Evolutionary conservation across 2,113 vertebrate genomes (phyloP), one percentile per base, ranked within the genome.

Genomic region (Gymnobelideus leadbeateri): DNA sequence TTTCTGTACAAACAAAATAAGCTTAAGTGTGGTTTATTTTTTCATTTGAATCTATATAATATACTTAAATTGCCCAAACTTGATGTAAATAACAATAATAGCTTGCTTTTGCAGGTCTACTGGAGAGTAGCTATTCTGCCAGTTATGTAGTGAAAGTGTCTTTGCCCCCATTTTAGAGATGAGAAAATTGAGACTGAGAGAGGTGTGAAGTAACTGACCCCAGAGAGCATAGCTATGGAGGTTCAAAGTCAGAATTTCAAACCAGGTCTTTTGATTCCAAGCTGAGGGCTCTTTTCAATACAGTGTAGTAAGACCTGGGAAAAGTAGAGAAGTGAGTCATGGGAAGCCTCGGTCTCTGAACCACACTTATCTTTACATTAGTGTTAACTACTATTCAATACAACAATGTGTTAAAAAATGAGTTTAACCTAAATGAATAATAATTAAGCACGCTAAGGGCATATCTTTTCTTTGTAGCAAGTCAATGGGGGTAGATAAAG

Each of bases 1-100:
- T 93, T 11, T 95, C 94, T 89, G 50, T 51, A 49, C 95, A 92
- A 95, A 93, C 93, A 94, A 97, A 96, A 96, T 96, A 92, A 96
- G 92, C 91, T 97, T 90, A 68, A 96, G 93, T 95, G 89, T 92
- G 90, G 49, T 92, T 47, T n/a, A 84, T 90, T 47, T 49, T 52
- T 53, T 57, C 50, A 47, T 89, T 94, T 92, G 16, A 91, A 92
- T 96, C 49, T 50, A 77, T 57, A 21, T 52, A 94, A 50, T 11
- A 90, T 96, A 90, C 14, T 55, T 93, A 49, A 94, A 91, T 89
- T 84, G 57, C 9, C 51, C 92, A 92, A 94, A 90, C 91, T 47
- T 90, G 31, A n/a, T 94, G 91, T 95, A 43, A 90, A 23, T 53
- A 47, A 94, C 68, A 84, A 84, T 84, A 84, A 43, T 84, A 43